Percentiles rank a stretch among this genome's conserved stretches.
phyloP scores from a whole-genome alignment of 2,113 vertebrate genomes.

The Fregata magnificens region DNA sequence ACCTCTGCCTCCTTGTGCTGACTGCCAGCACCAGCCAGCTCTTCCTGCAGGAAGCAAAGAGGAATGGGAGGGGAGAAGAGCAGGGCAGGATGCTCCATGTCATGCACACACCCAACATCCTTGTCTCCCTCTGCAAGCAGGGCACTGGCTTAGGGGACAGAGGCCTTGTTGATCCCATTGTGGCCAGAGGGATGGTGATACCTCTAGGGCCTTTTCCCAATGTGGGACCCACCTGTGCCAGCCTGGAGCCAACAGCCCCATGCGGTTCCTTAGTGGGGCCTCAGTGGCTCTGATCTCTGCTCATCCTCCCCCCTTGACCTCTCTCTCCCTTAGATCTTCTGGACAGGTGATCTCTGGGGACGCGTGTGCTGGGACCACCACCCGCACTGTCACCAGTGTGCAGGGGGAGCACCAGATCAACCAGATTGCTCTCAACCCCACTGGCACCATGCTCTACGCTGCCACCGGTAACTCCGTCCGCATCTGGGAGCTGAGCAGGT shows the following conservation, averaged over 20 bases:
- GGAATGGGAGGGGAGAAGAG: neutral
- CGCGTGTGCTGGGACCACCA: slow-evolving; percentile 82
- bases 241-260: neutral
- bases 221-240: neutral
- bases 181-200: neutral
- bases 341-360: slow-evolving; percentile 94
- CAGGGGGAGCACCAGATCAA: slow-evolving; percentile 96
- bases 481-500: slow-evolving; percentile 96
- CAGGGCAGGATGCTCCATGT: neutral
- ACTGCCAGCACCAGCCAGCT: neutral
- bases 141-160: neutral
- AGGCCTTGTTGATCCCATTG: neutral
- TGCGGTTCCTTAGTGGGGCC: neutral
- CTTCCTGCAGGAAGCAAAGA: neutral
- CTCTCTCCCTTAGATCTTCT: slow-evolving; percentile 78
- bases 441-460: slow-evolving; percentile 86
- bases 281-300: neutral
- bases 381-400: slow-evolving; percentile 84
- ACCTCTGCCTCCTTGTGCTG: neutral
- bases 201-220: neutral
- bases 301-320: neutral
- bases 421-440: slow-evolving; percentile 92
- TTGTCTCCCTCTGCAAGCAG: neutral
- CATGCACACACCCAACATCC: neutral
- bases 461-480: slow-evolving; percentile 91